Percentiles rank a stretch among this genome's conserved stretches.
Evolutionary conservation across 2,113 vertebrate species (phyloP).

Genomic region (Neoarius graeffei): DNA sequence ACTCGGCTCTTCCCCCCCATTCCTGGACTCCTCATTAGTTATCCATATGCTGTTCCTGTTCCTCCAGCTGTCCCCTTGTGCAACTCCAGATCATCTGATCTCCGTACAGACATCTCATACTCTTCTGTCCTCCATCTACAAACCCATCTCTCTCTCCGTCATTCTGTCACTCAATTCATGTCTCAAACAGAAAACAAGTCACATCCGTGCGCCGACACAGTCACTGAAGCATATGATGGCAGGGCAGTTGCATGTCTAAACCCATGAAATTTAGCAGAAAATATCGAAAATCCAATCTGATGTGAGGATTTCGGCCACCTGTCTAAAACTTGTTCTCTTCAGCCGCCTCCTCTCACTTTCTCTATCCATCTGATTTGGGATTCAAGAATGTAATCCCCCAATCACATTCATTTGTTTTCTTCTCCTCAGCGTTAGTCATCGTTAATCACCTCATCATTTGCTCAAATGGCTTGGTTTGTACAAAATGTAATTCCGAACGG

Average conservation of each 20-base stretch:
- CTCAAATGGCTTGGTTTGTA: neutral
- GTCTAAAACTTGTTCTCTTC: constrained; percentile 7
- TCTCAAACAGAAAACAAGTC: constrained; percentile 22
- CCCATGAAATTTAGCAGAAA: constrained; percentile 19
- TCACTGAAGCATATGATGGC: constrained; percentile 30
- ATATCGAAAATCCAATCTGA: constrained; percentile 25
- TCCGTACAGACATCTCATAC: neutral
- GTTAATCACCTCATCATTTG: constrained; percentile 29
- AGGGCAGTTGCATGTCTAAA: constrained; percentile 25
- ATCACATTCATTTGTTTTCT: constrained; percentile 29
- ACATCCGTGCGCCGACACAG: constrained; percentile 16
- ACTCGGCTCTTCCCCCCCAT: constrained; percentile 19
- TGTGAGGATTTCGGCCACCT: constrained; percentile 25
- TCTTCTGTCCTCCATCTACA: neutral
- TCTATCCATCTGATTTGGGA: constrained; percentile 15
- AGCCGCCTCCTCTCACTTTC: neutral
- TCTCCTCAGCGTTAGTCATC: constrained; percentile 2
- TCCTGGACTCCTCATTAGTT: constrained; percentile 18
- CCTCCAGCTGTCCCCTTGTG: constrained; percentile 4
- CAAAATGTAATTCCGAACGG: neutral
- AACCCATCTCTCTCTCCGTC: neutral
- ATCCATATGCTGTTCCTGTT: constrained; percentile 9
- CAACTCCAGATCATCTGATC: neutral
- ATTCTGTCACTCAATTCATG: constrained; percentile 19
- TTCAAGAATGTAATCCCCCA: constrained; percentile 10